Evolutionary conservation across 2,113 vertebrate genomes (phyloP).

Genomic region (Taurulus bubalis): DNA sequence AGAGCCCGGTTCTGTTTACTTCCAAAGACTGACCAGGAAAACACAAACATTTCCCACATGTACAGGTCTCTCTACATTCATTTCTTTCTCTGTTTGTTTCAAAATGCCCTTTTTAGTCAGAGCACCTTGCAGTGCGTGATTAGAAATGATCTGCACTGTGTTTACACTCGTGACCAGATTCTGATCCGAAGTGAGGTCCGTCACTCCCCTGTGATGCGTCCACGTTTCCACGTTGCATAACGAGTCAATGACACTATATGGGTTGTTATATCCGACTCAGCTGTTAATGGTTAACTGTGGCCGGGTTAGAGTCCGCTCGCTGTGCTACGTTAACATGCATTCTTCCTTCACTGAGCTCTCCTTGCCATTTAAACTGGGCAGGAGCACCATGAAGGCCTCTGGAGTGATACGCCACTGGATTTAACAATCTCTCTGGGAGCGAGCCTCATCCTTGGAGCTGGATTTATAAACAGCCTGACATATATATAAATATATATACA

Average conservation of each 20-base stretch:
- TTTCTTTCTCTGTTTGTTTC: background rate
- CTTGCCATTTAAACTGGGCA: constrained; percentile 6
- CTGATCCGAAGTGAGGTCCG: background rate
- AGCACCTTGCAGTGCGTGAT: background rate
- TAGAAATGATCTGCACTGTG: background rate
- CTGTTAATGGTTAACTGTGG: constrained; percentile 79
- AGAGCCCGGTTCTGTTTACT: constrained; percentile 58
- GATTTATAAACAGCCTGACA: constrained; percentile 51
- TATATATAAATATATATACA: background rate
- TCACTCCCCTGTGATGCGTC: constrained; percentile 1
- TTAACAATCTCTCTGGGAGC: constrained; percentile 4
- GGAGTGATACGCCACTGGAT: constrained; percentile 20
- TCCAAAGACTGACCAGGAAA: constrained; percentile 31
- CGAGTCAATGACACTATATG: constrained; percentile 55
- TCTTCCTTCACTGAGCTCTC: constrained; percentile 15
- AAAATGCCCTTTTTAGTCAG: background rate
- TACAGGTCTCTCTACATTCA: background rate
- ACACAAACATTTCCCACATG: constrained; percentile 9
- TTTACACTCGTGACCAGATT: background rate
- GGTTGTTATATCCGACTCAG: constrained; percentile 36
- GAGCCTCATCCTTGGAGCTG: constrained; percentile 17
- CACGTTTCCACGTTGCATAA: constrained; percentile 56
- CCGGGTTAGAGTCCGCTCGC: constrained; percentile 78
- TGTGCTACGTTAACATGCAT: constrained; percentile 39
- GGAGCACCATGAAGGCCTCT: constrained; percentile 17